Percentiles rank a stretch among this genome's conserved stretches.
Evolutionary conservation across 2,113 vertebrate species (phyloP).

Genomic region (Bostrychus sinensis): DNA sequence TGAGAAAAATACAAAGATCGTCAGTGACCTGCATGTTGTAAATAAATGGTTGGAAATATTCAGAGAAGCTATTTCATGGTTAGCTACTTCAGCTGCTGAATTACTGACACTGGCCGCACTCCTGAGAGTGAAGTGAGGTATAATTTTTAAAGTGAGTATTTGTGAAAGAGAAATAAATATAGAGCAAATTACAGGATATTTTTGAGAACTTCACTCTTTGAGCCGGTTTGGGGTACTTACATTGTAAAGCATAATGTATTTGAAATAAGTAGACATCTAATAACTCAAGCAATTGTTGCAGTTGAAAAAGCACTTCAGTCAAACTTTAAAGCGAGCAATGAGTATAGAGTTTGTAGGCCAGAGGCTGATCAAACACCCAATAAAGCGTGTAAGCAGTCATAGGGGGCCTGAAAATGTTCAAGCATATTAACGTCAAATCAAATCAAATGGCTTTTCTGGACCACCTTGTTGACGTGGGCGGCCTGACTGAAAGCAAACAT

Average conservation of each 20-base stretch:
- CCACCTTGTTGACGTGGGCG: slow-evolving; percentile 46
- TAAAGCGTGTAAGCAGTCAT: slow-evolving; percentile 34
- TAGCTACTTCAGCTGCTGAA: slow-evolving; percentile 9
- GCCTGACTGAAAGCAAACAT: slow-evolving; percentile 50
- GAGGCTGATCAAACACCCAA: slow-evolving; percentile 39
- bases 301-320: not conserved
- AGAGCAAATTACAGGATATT: slow-evolving; percentile 17
- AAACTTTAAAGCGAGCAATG: slow-evolving; percentile 17
- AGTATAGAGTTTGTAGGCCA: slow-evolving; percentile 1
- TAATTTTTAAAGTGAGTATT: slow-evolving; percentile 6
- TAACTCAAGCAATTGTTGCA: slow-evolving; percentile 20
- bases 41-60: slow-evolving; percentile 16
- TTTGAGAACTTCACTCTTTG: slow-evolving; percentile 36
- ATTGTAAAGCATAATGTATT: not conserved
- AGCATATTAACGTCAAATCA: slow-evolving; percentile 59
- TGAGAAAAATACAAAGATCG: slow-evolving; percentile 7
- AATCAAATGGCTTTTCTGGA: slow-evolving; percentile 46
- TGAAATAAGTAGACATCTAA: not conserved
- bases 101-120: slow-evolving; percentile 21
- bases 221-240: slow-evolving; percentile 19
- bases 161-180: slow-evolving; percentile 16
- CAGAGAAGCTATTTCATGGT: slow-evolving; percentile 25
- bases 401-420: slow-evolving; percentile 34
- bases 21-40: slow-evolving; percentile 18
- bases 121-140: not conserved